Conservation (phyloP, 2,888 invertebrate species). For the Mystacides longicornis region DNA sequence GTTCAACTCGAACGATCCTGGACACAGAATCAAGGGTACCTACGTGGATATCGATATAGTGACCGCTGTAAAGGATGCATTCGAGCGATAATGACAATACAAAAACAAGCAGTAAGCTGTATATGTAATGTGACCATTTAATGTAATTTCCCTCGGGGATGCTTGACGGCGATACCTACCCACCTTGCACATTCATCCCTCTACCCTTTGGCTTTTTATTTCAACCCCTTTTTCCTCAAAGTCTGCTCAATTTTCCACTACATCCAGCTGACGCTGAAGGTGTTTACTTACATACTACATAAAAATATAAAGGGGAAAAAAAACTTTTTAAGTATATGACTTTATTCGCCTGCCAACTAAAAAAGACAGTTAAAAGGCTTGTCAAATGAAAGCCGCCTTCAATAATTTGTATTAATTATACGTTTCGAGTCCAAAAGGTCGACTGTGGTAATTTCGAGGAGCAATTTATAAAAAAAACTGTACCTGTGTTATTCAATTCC, state of each 20-base stretch:
- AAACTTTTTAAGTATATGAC: background rate
- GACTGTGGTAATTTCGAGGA: no score
- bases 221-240: background rate
- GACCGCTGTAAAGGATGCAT: background rate
- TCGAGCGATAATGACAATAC: constrained; percentile 1
- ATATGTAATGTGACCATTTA: background rate
- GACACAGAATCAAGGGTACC: no score
- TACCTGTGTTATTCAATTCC: no score
- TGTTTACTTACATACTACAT: no score
- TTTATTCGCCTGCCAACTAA: background rate
- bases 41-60: no score
- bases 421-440: background rate
- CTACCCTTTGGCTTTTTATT: background rate
- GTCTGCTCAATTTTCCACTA: background rate
- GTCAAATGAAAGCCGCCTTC: background rate
- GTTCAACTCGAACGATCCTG: no score
- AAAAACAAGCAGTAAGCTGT: constrained; percentile 1
- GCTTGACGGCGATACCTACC: background rate
- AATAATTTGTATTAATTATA: constrained; percentile 1
- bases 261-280: no score
- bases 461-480: no score
- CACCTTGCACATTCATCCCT: background rate
- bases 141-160: background rate
- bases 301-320: no score
- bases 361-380: no score